A percentile compares a stretch with the other conserved stretches of the same genome.
These are phyloP conservation scores for Fragum whitleyi DNA, from an alignment of 2,888 invertebrate species.

Conservation along the genomic window DNA sequence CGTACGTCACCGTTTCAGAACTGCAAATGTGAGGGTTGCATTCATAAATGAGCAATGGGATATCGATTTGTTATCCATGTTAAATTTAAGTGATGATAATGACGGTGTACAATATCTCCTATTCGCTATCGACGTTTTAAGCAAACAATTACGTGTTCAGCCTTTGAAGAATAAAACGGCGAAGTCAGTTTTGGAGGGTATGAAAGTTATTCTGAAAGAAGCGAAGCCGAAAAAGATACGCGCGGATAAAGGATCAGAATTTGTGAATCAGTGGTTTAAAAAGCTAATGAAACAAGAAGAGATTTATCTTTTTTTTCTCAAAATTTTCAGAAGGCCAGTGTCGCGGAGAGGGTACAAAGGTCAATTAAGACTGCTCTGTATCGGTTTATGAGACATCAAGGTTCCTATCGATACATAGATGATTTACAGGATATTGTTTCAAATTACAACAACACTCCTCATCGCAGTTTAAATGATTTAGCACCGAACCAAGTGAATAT, in stretches of 20 bases:
- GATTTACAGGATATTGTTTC: slow-evolving; percentile 11
- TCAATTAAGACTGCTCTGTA: slow-evolving; percentile 23
- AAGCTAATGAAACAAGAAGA: slow-evolving; percentile 30
- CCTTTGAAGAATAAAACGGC: slow-evolving; percentile 47
- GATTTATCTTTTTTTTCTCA: slow-evolving; percentile 37
- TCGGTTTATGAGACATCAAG: slow-evolving; percentile 22
- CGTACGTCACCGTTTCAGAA: slow-evolving; percentile 41
- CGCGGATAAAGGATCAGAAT: slow-evolving; percentile 31
- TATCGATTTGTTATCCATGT: slow-evolving; percentile 49
- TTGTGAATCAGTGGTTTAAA: slow-evolving; percentile 37
- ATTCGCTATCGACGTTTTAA: slow-evolving; percentile 50
- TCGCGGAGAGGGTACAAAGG: slow-evolving; percentile 34
- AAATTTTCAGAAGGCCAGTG: slow-evolving; percentile 33
- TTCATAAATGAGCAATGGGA: slow-evolving; percentile 47
- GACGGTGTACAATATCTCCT: slow-evolving; percentile 51
- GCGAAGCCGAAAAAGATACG: slow-evolving; percentile 35
- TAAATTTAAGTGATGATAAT: slow-evolving; percentile 39
- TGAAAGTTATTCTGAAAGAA: slow-evolving; percentile 36
- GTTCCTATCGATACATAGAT: slow-evolving; percentile 29
- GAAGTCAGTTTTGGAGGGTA: slow-evolving; percentile 34
- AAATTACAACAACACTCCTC: slow-evolving; percentile 32
- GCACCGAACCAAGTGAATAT: slow-evolving; percentile 34
- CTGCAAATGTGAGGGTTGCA: slow-evolving; percentile 48
- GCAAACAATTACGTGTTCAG: slow-evolving; percentile 49
- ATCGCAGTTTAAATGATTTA: slow-evolving; percentile 35